phyloP scores from a whole-genome alignment of 2,888 invertebrate species.

The Drosophila recens region DNA sequence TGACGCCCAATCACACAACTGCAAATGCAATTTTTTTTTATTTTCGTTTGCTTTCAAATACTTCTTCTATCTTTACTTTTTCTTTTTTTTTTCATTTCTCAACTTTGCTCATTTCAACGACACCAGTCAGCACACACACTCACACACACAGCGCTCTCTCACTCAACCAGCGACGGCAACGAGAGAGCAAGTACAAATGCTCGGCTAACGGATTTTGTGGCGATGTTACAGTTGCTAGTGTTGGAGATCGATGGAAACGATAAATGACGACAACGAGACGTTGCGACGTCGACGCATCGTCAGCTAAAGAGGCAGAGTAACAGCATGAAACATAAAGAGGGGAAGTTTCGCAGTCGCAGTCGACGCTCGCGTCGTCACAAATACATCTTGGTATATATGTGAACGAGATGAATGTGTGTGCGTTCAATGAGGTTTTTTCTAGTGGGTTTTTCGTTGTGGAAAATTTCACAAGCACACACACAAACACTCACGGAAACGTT shows the following conservation, averaged over 20 bases:
- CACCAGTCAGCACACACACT: slow-evolving; percentile 26
- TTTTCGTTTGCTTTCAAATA: slow-evolving; percentile 47
- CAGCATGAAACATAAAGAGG: slow-evolving; percentile 74
- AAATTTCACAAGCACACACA: slow-evolving; percentile 71
- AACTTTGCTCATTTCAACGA: slow-evolving; percentile 60
- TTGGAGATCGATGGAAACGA: slow-evolving; percentile 79
- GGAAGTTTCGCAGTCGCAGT: slow-evolving; percentile 69
- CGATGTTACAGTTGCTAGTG: slow-evolving; percentile 68
- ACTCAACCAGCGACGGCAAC: slow-evolving; percentile 37
- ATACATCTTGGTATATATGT: slow-evolving; percentile 25
- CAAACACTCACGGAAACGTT: slow-evolving; percentile 30
- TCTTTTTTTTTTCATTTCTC: slow-evolving; percentile 47
- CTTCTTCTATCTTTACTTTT: slow-evolving; percentile 41
- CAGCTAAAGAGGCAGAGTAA: slow-evolving; percentile 50
- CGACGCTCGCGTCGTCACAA: slow-evolving; percentile 44
- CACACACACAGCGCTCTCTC: slow-evolving; percentile 21
- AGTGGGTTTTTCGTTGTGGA: slow-evolving; percentile 70
- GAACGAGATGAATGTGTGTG: slow-evolving; percentile 30
- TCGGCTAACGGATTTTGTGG: slow-evolving; percentile 64
- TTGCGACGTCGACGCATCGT: slow-evolving; percentile 67
- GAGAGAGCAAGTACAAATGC: slow-evolving; percentile 67
- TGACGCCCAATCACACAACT: slow-evolving; percentile 48
- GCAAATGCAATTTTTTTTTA: slow-evolving; percentile 60
- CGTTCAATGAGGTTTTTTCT: slow-evolving; percentile 53
- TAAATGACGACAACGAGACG: slow-evolving; percentile 67